phyloP scores from a whole-genome alignment of 1,140 invertebrate genomes.

The Coenobita brevimanus region DNA sequence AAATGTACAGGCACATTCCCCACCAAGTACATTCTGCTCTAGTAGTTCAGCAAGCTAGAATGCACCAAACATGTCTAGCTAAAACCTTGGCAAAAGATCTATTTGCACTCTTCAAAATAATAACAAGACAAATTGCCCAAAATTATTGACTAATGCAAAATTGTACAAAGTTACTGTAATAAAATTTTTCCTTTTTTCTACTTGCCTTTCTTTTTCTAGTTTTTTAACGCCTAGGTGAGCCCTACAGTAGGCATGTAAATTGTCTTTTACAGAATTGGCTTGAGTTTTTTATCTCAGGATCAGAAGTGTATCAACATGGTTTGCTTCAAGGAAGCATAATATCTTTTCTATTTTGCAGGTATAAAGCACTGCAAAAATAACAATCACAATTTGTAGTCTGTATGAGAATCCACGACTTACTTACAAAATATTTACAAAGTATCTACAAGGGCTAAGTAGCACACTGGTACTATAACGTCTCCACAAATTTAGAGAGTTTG shows the following conservation, averaged over 20 bases:
- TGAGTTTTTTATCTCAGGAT: conserved; percentile 59
- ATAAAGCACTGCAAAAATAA: conserved; percentile 67
- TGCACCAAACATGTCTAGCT: conserved; percentile 61
- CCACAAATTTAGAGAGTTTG: conserved; percentile 93
- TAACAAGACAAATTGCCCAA: conserved; percentile 62
- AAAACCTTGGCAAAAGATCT: conserved; percentile 61
- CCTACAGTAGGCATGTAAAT: conserved; percentile 34
- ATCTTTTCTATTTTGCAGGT: conserved; percentile 69
- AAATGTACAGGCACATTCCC: conserved; percentile 61
- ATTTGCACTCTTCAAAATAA: conserved; percentile 63
- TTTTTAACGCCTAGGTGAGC: conserved; percentile 46
- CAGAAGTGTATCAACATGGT: conserved; percentile 43
- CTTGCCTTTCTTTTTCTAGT: too few species aligned
- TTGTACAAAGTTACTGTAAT: conserved; percentile 65
- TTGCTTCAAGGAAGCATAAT: conserved; percentile 68
- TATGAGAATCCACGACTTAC: conserved; percentile 69
- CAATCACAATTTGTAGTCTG: conserved; percentile 68
- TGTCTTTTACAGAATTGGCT: conserved; percentile 62
- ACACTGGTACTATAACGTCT: conserved; percentile 82
- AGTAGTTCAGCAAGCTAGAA: conserved; percentile 64
- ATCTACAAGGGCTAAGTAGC: conserved; percentile 67
- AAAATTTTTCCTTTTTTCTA: conserved; percentile 49
- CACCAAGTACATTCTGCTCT: conserved; percentile 58
- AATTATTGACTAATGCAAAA: conserved; percentile 64
- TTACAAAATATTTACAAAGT: conserved; percentile 63